Base-by-base conservation (phyloP, 2,888 invertebrate genomes). In the Callyntrura sp. region DNA sequence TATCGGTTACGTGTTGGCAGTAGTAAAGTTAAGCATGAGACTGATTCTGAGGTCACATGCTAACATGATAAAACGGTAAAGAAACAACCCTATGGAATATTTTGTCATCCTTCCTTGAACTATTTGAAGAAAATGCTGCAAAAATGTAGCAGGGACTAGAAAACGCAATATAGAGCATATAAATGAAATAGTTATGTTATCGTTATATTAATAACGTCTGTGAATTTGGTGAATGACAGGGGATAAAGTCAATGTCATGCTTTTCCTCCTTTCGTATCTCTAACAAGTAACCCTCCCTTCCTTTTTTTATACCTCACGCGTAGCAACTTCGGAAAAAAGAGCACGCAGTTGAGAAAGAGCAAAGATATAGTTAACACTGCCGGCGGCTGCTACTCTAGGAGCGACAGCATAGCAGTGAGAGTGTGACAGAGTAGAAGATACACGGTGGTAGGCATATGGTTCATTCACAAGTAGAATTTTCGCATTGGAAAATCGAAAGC, bases 311-410 rank as follows among this genome's bases (percentile, higher is more conserved):
- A n/a, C n/a, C n/a, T n/a, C 45, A 45, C 17, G 43, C 45, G 11
- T 17, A 6, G 6, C 45, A 70, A 45, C 17, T 70, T 70, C 43
- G 12, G 43, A 17, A 45, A 76, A 85, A 85, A 73, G 12, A 17
- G 25, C 45, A 82, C 5, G 45, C 62, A n/a, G 51, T 1, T 73
- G 84, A 55, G 28, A n/a, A n/a, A n/a, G n/a, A n/a, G n/a, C n/a
- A n/a, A n/a, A n/a, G n/a, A n/a, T n/a, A n/a, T n/a, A n/a, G n/a
- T n/a, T n/a, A n/a, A n/a, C n/a, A n/a, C 25, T 23, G 85, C 85
- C 85, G 85, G 85, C 85, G 62, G 73, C 76, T 85, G 73, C 76
- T 76, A 20, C n/a, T n/a, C n/a, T n/a, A n/a, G n/a, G n/a, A n/a
- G n/a, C n/a, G n/a, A n/a, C n/a, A n/a, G n/a, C n/a, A n/a, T n/a